Conservation (phyloP, 2,113 vertebrate species). For the Castor canadensis region DNA sequence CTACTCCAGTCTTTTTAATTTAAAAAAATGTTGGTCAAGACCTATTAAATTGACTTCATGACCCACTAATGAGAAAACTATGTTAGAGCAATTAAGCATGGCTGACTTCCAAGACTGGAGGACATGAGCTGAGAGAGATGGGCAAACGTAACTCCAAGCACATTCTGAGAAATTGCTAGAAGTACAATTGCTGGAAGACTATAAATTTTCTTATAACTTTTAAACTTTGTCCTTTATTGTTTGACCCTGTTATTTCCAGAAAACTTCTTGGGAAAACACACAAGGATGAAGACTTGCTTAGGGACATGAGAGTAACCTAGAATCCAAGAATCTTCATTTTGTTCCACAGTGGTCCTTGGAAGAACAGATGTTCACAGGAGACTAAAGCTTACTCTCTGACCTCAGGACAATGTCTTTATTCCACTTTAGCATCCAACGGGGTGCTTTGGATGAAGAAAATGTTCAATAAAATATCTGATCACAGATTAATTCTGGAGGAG, state of each 20-base stretch:
- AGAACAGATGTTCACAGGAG: neutral
- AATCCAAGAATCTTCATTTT: neutral
- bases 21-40: conserved; percentile 28
- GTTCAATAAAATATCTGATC: neutral
- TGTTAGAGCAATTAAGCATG: conserved; percentile 13
- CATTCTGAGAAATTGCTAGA: neutral
- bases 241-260: neutral
- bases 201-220: neutral
- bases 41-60: conserved; percentile 25
- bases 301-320: neutral
- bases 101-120: conserved; percentile 25
- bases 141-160: neutral
- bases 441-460: neutral
- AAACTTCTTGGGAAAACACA: neutral
- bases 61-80: conserved; percentile 46
- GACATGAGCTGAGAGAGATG: neutral
- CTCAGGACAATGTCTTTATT: neutral
- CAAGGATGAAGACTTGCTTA: neutral
- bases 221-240: conserved; percentile 12
- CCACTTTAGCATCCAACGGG: neutral
- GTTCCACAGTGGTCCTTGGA: neutral
- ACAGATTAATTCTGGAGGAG: neutral
- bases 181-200: neutral
- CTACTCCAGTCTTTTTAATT: conserved; percentile 33
- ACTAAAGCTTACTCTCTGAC: neutral